phyloP scores from a whole-genome alignment of 2,113 vertebrate genomes.

The Ophiodon elongatus region DNA sequence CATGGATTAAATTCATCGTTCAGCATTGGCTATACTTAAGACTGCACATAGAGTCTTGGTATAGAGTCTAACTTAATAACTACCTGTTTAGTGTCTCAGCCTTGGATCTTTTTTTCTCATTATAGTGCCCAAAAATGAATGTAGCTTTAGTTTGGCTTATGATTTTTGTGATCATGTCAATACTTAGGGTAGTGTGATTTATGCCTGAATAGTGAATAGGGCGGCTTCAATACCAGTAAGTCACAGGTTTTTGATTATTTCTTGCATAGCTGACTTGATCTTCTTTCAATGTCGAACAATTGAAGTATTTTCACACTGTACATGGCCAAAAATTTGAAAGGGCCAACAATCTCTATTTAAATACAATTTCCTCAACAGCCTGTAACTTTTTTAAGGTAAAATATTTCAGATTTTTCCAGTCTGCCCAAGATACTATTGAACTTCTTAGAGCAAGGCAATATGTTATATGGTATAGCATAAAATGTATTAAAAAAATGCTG shows the following conservation, averaged over 20 bases:
- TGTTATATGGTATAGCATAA: background rate
- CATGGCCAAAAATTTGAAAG: background rate
- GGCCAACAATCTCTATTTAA: background rate
- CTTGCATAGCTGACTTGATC: background rate
- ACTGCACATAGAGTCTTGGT: background rate
- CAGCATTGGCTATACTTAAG: background rate
- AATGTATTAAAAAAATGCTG: background rate
- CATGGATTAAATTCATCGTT: background rate
- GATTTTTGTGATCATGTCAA: background rate
- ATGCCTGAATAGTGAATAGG: background rate
- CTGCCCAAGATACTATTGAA: background rate
- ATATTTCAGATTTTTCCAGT: background rate
- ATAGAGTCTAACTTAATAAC: background rate
- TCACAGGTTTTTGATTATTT: slow-evolving; percentile 2
- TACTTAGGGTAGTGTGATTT: background rate
- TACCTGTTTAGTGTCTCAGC: slow-evolving; percentile 10
- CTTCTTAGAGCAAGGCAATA: too few species aligned
- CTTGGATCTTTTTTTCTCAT: slow-evolving; percentile 29
- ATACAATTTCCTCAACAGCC: background rate
- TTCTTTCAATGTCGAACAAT: background rate
- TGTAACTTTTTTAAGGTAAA: background rate
- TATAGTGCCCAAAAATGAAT: slow-evolving; percentile 8
- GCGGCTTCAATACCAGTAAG: background rate
- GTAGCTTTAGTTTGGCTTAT: background rate
- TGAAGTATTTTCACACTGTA: background rate